Evolutionary conservation across 2,888 invertebrate genomes (phyloP).

Genomic region (Acleris emargana): DNA sequence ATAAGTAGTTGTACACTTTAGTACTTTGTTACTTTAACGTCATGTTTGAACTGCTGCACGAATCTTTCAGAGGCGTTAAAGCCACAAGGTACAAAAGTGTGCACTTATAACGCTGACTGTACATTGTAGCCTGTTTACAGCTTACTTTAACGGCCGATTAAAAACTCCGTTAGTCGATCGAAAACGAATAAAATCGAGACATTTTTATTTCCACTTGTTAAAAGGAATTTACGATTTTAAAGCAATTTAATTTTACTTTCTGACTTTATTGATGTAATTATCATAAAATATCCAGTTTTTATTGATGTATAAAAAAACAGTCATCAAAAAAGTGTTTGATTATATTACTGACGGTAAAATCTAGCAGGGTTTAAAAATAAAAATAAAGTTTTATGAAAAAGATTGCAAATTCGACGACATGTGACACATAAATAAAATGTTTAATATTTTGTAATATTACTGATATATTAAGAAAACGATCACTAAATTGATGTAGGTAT

Average conservation of each 20-base stretch:
- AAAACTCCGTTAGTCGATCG: constrained; percentile 51
- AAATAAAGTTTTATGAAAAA: too few species aligned
- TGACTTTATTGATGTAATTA: constrained; percentile 1
- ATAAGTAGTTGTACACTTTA: too few species aligned
- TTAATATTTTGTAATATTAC: too few species aligned
- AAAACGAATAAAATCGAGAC: constrained; percentile 47
- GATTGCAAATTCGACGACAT: too few species aligned
- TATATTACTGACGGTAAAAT: not conserved
- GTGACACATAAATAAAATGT: too few species aligned
- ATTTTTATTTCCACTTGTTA: constrained; percentile 38
- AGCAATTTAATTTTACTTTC: constrained; percentile 16
- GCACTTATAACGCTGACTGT: constrained; percentile 2
- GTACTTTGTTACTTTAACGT: too few species aligned
- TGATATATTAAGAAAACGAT: too few species aligned
- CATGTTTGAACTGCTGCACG: too few species aligned
- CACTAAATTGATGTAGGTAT: too few species aligned
- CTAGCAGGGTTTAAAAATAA: too few species aligned
- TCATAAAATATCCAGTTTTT: not conserved
- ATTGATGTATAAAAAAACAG: not conserved
- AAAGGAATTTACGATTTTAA: constrained; percentile 40
- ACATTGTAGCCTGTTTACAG: constrained; percentile 51
- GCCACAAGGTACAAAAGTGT: too few species aligned
- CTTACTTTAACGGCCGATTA: constrained; percentile 55
- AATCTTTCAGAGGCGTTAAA: too few species aligned
- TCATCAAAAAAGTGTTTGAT: not conserved